phyloP scores from a whole-genome alignment of 2,888 invertebrate species.

The Metacarcinus magister region DNA sequence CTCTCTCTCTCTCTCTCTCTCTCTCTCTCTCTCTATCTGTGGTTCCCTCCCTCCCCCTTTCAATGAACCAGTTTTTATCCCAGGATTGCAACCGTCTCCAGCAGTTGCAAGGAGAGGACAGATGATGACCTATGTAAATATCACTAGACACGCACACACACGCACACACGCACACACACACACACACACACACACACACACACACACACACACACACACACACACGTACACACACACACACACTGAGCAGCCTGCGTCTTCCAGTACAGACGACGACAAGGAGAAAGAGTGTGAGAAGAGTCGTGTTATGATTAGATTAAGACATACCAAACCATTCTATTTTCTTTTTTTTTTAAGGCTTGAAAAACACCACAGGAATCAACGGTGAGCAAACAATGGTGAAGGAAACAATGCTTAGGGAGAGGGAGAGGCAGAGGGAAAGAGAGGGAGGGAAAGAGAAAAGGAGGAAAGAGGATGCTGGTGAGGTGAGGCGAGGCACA shows the following conservation, averaged over 20 bases:
- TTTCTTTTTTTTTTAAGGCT: not conserved
- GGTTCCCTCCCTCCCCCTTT: too few species aligned
- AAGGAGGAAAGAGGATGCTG: not conserved
- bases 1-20: not conserved
- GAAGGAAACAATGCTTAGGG: not conserved
- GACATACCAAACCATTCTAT: not conserved
- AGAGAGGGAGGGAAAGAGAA: too few species aligned
- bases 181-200: too few species aligned
- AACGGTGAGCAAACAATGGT: not conserved
- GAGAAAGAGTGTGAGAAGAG: not conserved
- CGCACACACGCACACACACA: too few species aligned
- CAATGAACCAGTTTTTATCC: not conserved
- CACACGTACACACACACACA: too few species aligned
- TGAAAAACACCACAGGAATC: not conserved
- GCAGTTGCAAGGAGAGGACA: not conserved
- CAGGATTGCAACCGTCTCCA: not conserved
- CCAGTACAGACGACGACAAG: too few species aligned
- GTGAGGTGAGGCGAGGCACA: not conserved
- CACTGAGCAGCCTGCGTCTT: too few species aligned
- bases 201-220: too few species aligned
- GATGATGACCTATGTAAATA: conserved; percentile 28
- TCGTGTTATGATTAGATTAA: not conserved
- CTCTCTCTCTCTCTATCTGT: not conserved
- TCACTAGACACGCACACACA: conserved; percentile 31
- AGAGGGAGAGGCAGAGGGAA: not conserved